Percentiles rank a stretch among this genome's conserved stretches.
Evolutionary conservation across 2,797 vertebrate species (phyloP).

Genomic region (Chelonia mydas): DNA sequence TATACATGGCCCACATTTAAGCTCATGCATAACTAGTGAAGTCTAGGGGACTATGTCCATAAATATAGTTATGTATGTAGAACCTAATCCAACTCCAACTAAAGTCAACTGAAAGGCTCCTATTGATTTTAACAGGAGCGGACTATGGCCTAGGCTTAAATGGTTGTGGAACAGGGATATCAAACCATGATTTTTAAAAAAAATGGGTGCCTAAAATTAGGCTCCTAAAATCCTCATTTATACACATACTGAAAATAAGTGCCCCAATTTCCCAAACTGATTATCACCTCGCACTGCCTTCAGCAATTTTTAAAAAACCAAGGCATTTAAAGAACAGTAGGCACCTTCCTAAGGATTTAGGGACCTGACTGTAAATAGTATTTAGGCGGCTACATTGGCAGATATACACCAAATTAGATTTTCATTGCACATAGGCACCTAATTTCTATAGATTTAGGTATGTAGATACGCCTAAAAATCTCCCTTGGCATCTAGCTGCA

Average conservation of each 20-base stretch:
- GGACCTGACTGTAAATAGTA: background rate
- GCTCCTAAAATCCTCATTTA: rapidly evolving
- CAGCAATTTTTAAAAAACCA: background rate
- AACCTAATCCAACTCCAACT: background rate
- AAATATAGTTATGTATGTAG: background rate
- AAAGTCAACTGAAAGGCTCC: background rate
- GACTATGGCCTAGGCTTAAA: background rate
- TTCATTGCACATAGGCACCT: background rate
- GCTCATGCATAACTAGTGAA: background rate
- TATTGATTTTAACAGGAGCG: background rate
- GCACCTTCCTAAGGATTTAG: background rate
- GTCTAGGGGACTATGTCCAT: background rate
- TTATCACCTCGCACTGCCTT: background rate
- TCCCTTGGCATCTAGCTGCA: background rate
- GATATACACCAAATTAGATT: background rate
- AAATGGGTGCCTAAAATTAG: background rate
- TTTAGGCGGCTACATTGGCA: background rate
- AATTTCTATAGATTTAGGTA: background rate
- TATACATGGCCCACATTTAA: background rate
- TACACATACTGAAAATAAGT: background rate
- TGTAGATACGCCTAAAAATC: background rate
- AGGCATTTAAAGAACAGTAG: background rate
- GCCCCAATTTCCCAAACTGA: rapidly evolving
- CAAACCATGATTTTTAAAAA: background rate
- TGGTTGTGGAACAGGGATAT: background rate